Evolutionary conservation across 1,140 invertebrate genomes (phyloP).

Genomic region (Steinernema khuongi): DNA sequence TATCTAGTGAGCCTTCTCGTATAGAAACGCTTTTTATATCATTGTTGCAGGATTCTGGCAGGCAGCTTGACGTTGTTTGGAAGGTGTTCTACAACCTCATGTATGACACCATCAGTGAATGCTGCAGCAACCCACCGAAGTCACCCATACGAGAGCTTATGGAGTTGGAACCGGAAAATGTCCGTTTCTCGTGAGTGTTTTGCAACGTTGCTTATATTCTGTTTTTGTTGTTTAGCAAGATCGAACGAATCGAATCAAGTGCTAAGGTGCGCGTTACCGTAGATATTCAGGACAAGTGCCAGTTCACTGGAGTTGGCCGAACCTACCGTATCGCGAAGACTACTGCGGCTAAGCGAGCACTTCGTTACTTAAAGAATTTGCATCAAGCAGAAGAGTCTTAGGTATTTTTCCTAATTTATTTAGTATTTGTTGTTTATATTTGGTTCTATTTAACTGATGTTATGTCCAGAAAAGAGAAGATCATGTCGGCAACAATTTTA

Average conservation of each 20-base stretch:
- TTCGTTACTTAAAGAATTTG: slow-evolving; percentile 63
- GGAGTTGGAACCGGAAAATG: slow-evolving; percentile 92
- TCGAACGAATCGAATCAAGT: slow-evolving; percentile 73
- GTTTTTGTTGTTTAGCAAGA: slow-evolving; percentile 66
- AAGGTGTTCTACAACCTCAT: slow-evolving; percentile 87
- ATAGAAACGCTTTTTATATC: background rate
- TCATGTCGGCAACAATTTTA: too few relatives aligned
- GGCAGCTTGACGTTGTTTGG: slow-evolving; percentile 94
- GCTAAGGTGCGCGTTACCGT: slow-evolving; percentile 77
- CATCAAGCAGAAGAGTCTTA: too few relatives aligned
- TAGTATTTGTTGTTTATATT: too few relatives aligned
- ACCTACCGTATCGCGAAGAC: slow-evolving; percentile 98
- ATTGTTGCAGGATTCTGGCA: slow-evolving; percentile 71
- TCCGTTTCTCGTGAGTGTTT: slow-evolving; percentile 82
- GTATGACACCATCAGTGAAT: slow-evolving; percentile 85
- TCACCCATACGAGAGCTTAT: slow-evolving; percentile 91
- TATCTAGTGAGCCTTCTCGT: slow-evolving; percentile 67
- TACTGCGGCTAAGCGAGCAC: slow-evolving; percentile 91
- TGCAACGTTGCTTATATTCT: slow-evolving; percentile 5
- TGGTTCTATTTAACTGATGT: too few relatives aligned
- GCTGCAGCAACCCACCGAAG: slow-evolving; percentile 92
- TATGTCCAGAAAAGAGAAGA: too few relatives aligned
- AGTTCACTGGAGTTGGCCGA: slow-evolving; percentile 88
- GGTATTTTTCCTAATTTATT: too few relatives aligned
- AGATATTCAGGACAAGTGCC: slow-evolving; percentile 90